phyloP scores from a whole-genome alignment of 2,113 vertebrate genomes.

The Arvicanthis niloticus region DNA sequence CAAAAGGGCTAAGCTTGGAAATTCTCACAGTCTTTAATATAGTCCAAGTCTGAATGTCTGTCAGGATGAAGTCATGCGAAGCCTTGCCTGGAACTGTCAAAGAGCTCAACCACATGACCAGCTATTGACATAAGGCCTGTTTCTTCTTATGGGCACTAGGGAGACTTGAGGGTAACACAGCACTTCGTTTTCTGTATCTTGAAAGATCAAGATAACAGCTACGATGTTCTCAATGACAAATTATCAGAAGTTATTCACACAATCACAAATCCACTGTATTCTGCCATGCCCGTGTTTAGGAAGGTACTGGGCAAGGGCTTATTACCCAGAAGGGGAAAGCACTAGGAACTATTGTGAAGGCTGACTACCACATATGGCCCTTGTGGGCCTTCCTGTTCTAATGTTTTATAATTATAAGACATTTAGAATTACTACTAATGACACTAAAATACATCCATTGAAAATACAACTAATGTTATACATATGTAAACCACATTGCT shows the following conservation, averaged over 20 bases:
- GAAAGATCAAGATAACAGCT: neutral
- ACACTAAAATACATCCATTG: neutral
- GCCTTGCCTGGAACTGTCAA: neutral
- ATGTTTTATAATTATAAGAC: neutral
- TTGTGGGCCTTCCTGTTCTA: neutral
- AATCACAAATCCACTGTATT: neutral
- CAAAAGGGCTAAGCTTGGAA: neutral
- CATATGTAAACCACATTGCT: neutral
- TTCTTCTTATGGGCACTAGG: neutral
- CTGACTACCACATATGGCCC: neutral
- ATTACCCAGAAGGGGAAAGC: neutral
- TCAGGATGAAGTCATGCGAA: neutral
- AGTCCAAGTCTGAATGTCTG: neutral
- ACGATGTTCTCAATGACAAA: neutral
- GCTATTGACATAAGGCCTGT: neutral
- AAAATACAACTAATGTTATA: neutral
- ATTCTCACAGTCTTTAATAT: neutral
- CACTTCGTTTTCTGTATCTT: neutral
- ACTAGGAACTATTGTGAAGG: neutral
- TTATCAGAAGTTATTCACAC: neutral
- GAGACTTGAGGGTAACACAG: neutral
- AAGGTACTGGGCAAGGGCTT: neutral
- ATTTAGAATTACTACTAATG: neutral
- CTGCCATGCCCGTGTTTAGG: fast-evolving
- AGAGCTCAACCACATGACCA: neutral